phyloP scores from a whole-genome alignment of 2,888 invertebrate species.

The Chalcis sispes region DNA sequence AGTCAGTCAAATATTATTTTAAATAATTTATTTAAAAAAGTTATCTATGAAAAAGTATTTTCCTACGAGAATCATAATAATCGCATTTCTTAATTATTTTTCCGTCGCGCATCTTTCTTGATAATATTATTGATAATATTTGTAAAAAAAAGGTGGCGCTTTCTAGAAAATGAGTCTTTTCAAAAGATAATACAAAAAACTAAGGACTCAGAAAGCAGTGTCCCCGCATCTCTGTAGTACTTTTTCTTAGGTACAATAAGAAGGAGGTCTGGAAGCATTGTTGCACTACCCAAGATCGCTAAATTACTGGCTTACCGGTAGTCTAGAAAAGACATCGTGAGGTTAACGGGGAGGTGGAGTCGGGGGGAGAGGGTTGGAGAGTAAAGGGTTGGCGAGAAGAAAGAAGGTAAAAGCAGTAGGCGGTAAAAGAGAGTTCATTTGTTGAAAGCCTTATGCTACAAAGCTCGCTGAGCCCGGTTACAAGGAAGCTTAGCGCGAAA shows the following conservation, averaged over 20 bases:
- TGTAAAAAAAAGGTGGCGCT: not conserved
- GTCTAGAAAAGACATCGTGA: constrained; percentile 31
- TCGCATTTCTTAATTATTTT: not conserved
- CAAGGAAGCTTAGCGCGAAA: constrained; percentile 47
- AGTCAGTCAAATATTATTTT: too few relatives aligned
- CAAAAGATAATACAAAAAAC: constrained; percentile 5
- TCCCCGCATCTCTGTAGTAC: not conserved
- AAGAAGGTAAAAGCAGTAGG: constrained; percentile 36
- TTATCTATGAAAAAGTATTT: too few relatives aligned
- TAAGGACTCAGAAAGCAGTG: constrained; percentile 14
- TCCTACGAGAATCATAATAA: too few relatives aligned
- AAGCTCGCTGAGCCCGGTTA: constrained; percentile 47
- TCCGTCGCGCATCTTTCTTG: not conserved
- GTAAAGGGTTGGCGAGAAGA: not conserved
- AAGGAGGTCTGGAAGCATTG: constrained; percentile 12
- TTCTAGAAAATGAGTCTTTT: constrained; percentile 23
- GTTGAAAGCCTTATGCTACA: constrained; percentile 51
- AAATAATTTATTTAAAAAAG: too few relatives aligned
- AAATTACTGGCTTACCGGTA: constrained; percentile 42
- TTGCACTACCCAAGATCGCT: constrained; percentile 31
- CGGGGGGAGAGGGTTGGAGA: not conserved
- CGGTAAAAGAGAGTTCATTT: constrained; percentile 49
- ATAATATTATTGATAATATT: too few relatives aligned
- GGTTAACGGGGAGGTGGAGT: constrained; percentile 17
- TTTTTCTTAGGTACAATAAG: not conserved